Evolutionary conservation across 2,113 vertebrate genomes (phyloP).

Genomic region (Furnarius figulus): DNA sequence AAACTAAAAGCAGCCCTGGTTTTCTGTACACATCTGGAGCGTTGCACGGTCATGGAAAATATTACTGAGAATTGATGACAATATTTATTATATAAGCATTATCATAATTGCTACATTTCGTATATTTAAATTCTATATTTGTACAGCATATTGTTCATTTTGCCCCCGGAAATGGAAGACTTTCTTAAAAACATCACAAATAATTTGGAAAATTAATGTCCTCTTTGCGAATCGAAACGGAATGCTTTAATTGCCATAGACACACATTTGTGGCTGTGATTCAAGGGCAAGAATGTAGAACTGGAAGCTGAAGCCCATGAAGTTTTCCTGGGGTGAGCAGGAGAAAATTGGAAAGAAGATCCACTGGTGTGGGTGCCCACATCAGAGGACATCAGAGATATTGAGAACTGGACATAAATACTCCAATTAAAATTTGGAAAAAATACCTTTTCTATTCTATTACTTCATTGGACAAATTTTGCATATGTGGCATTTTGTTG

Average conservation of each 20-base stretch:
- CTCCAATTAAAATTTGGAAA: not conserved
- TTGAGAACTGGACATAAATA: not conserved
- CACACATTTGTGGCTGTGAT: not conserved
- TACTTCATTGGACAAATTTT: not conserved
- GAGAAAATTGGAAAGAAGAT: not conserved
- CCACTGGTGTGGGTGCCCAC: not conserved
- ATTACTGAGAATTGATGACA: not conserved
- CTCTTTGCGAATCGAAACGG: not conserved
- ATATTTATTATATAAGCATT: not conserved
- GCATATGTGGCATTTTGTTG: not conserved
- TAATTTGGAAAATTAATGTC: not conserved
- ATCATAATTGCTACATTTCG: not conserved
- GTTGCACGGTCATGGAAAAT: not conserved
- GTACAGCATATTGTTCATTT: not conserved
- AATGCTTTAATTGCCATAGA: not conserved
- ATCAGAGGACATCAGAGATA: not conserved
- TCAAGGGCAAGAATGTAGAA: not conserved
- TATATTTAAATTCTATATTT: slow-evolving; percentile 1
- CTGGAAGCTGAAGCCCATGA: not conserved
- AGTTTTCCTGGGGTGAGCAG: not conserved
- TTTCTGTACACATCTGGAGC: not conserved
- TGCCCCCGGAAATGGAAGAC: not conserved
- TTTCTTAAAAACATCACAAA: not conserved
- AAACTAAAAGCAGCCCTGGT: not conserved
- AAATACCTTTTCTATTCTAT: not conserved